Percentiles rank a stretch among this genome's conserved stretches.
Conservation (phyloP, 2,113 vertebrate species). For the Charina bottae region DNA sequence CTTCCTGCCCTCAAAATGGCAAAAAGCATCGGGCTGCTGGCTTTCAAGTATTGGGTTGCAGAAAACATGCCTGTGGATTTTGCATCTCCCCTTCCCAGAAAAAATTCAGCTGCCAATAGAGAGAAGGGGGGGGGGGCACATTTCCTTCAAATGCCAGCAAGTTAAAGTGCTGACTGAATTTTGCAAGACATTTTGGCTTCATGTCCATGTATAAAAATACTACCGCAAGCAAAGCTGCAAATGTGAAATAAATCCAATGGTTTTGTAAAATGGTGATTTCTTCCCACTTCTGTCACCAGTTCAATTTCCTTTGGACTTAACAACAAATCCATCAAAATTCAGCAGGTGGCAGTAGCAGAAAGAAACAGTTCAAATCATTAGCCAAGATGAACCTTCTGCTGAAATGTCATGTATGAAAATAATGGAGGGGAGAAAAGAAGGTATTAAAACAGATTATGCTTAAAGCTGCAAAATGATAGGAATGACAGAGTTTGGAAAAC, state of each 20-base stretch:
- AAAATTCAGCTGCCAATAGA: neutral
- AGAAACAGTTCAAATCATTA: neutral
- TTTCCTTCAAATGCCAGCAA: no score
- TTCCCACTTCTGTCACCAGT: neutral
- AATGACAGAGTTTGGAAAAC: no score
- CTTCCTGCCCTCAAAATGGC: no score
- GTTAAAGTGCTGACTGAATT: neutral
- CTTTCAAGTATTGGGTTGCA: no score
- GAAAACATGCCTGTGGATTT: neutral
- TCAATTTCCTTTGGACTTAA: neutral
- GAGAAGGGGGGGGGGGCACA: no score
- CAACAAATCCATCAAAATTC: neutral
- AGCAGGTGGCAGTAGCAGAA: slow-evolving; percentile 4
- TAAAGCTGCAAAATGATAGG: neutral
- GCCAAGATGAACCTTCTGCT: neutral
- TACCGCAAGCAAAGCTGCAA: neutral
- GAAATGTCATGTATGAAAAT: neutral
- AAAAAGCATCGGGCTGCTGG: no score
- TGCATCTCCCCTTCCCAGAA: neutral
- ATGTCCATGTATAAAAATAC: no score
- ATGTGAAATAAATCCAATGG: neutral
- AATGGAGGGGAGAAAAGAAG: neutral
- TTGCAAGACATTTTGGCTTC: no score
- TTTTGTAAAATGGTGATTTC: neutral
- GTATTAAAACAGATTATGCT: neutral